These are phyloP conservation scores for Cichlasoma orientale DNA, from an alignment of 2,797 vertebrate genomes.

Conservation along the genomic window DNA sequence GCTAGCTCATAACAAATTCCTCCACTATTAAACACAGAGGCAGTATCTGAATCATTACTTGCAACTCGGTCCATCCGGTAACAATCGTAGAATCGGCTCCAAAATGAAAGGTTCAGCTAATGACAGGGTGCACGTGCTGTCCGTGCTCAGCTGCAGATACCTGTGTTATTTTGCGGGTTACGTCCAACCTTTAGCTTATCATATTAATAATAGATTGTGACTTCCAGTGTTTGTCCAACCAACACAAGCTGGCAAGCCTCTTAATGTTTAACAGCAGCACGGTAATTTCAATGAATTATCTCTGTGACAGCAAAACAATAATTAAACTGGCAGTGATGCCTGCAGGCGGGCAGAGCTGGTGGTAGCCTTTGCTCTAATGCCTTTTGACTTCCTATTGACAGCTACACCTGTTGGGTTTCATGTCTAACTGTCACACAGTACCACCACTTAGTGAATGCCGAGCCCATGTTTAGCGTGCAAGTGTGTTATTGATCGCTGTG, in stretches of 20 bases:
- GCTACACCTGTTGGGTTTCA: conserved; percentile 40
- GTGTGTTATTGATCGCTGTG: conserved; percentile 21
- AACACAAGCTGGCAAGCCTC: conserved; percentile 41
- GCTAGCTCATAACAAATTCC: conserved; percentile 52
- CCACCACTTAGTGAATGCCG: conserved; percentile 18
- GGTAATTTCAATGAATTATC: conserved; percentile 76
- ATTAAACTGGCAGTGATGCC: conserved; percentile 66
- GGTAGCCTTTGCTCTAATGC: conserved; percentile 30
- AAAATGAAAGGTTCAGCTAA: conserved; percentile 28
- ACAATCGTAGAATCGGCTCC: conserved; percentile 36
- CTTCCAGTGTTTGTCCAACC: conserved; percentile 17
- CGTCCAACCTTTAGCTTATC: not conserved
- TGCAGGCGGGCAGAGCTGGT: conserved; percentile 35
- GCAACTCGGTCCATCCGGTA: conserved; percentile 39
- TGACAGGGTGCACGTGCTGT: conserved; percentile 9
- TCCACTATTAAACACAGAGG: conserved; percentile 67
- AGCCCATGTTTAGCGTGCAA: conserved; percentile 17
- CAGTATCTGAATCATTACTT: conserved; percentile 72
- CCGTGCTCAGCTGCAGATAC: no score
- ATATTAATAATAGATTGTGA: not conserved
- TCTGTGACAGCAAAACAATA: conserved; percentile 70
- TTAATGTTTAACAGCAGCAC: conserved; percentile 54
- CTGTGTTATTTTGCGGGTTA: not conserved
- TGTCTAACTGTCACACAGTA: conserved; percentile 1
- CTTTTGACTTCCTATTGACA: conserved; percentile 37